These are phyloP conservation scores for Petrocephalus schoutedeni DNA, from an alignment of 2,797 vertebrate species.

Conservation along the genomic window DNA sequence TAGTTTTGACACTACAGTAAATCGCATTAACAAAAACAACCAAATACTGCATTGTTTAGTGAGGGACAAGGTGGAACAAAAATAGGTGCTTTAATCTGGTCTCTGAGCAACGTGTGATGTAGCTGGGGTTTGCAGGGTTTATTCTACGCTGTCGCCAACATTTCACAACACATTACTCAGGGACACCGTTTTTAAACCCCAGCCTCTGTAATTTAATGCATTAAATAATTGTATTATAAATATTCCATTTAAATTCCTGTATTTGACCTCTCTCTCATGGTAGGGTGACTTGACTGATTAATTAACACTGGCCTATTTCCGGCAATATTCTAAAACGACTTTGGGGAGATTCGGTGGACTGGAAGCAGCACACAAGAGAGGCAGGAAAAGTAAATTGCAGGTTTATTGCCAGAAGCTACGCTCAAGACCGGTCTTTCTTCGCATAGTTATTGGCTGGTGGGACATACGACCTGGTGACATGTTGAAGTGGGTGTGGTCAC, in stretches of 20 bases:
- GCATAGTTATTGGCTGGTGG: neutral
- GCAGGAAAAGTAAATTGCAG: conserved; percentile 27
- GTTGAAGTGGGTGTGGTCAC: neutral
- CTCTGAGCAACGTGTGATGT: neutral
- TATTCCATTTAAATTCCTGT: conserved; percentile 29
- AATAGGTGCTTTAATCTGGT: neutral
- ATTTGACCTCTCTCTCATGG: conserved; percentile 26
- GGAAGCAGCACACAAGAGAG: conserved; percentile 24
- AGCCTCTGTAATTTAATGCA: conserved; percentile 26
- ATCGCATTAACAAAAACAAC: neutral
- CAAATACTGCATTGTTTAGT: neutral
- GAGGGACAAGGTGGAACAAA: neutral
- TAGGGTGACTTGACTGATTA: conserved; percentile 29
- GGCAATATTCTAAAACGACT: conserved; percentile 28
- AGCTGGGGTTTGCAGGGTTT: neutral
- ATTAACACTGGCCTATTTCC: conserved; percentile 33
- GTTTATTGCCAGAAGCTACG: conserved; percentile 26
- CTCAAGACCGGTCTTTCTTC: conserved; percentile 15
- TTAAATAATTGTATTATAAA: conserved; percentile 28
- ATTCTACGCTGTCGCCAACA: neutral
- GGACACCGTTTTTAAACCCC: conserved; percentile 2
- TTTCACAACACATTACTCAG: conserved; percentile 21
- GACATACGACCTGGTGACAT: neutral
- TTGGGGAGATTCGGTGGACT: conserved; percentile 29
- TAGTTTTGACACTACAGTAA: neutral